phyloP scores from a whole-genome alignment of 2,888 invertebrate genomes.

The Hirtodrosophila trivittata region DNA sequence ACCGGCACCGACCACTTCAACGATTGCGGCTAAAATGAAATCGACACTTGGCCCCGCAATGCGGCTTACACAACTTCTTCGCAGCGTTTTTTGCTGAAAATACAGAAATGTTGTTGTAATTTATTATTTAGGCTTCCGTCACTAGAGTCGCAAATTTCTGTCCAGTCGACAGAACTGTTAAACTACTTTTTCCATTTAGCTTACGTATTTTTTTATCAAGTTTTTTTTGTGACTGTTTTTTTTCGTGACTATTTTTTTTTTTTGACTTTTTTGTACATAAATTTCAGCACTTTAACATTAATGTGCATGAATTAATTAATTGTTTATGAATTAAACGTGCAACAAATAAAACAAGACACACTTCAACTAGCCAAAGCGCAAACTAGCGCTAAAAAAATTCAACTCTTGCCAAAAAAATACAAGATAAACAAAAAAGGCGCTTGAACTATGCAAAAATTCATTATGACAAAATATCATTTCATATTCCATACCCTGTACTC shows the following conservation, averaged over 20 bases:
- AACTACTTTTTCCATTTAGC: constrained; percentile 69
- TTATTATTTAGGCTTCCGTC: constrained; percentile 59
- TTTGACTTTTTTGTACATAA: constrained; percentile 54
- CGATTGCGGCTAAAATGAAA: constrained; percentile 50
- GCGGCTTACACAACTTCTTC: constrained; percentile 46
- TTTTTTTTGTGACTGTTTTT: constrained; percentile 16
- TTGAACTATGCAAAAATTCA: constrained; percentile 46
- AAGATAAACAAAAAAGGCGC: constrained; percentile 70
- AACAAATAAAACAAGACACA: constrained; percentile 56
- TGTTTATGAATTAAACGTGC: constrained; percentile 81
- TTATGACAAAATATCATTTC: constrained; percentile 66
- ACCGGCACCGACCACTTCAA: constrained; percentile 38
- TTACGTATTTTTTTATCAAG: constrained; percentile 24
- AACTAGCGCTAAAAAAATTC: constrained; percentile 43
- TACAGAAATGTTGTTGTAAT: constrained; percentile 57
- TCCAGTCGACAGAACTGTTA: constrained; percentile 64
- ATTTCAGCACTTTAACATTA: constrained; percentile 76
- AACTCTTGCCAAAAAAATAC: no score
- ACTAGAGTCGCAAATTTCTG: constrained; percentile 55
- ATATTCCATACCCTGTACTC: no score
- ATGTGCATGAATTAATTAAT: constrained; percentile 77
- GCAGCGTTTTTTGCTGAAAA: constrained; percentile 68
- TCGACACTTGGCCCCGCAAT: constrained; percentile 43
- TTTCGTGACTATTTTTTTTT: constrained; percentile 23
- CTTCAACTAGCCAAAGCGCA: background rate